phyloP scores from a whole-genome alignment of 2,888 invertebrate species.

The Eupithecia centaureata region DNA sequence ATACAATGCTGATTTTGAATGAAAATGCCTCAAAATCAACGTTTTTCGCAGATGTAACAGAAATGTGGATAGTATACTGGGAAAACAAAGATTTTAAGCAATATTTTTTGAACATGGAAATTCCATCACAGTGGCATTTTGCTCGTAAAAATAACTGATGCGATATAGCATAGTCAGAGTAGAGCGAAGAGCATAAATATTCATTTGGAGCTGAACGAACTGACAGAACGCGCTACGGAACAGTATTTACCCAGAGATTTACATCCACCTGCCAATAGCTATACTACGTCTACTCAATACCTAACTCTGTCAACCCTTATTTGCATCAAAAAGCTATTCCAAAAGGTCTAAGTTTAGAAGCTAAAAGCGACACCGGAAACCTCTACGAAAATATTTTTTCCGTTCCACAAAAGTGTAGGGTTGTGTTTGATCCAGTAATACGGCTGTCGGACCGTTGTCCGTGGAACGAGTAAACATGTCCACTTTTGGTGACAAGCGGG shows the following conservation, averaged over 20 bases:
- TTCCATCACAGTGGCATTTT: neutral
- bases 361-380: neutral
- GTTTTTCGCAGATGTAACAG: neutral
- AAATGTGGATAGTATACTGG: neutral
- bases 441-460: neutral
- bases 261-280: neutral
- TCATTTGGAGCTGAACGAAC: neutral
- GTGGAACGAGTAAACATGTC: neutral
- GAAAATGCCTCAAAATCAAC: neutral
- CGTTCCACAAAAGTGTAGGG: constrained; percentile 1
- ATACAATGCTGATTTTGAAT: neutral
- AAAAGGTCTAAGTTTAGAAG: neutral
- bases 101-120: neutral
- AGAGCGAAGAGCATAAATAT: constrained; percentile 5
- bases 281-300: no score
- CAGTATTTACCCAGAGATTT: neutral
- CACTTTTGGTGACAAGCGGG: neutral
- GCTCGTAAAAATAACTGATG: neutral
- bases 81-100: neutral
- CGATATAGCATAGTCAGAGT: neutral
- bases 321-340: neutral
- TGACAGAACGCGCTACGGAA: neutral
- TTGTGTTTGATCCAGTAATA: neutral
- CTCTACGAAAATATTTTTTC: neutral
- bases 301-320: neutral